Evolutionary conservation across 2,888 invertebrate species (phyloP), one percentile per base, ranked within the genome.

Genomic region (Apamea monoglypha): DNA sequence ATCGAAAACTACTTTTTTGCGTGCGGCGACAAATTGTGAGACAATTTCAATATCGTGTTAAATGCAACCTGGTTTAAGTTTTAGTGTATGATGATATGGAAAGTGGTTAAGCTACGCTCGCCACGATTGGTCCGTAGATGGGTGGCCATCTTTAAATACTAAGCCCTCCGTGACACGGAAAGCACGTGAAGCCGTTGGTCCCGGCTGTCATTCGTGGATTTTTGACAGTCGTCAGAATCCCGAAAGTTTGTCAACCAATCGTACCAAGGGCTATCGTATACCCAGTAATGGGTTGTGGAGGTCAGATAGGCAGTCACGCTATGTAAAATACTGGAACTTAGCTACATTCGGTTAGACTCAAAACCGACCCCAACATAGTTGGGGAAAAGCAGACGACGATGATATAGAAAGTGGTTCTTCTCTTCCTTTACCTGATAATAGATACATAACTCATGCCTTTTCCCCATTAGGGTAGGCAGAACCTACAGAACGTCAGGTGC

Each of bases 1-100:
- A 66, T 2, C 18, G 56, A 47, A 40, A n/a, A n/a, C 5, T 21
- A 61, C 50, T 82, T 85, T 40, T 87, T 84, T 87, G 63, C 72
- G 63, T 68, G 63, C 25, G 10, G 64, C 50, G 53, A 50, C 47
- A 74, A 77, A 77, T 64, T 76, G 66, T 73, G 32, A 72, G 67
- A 71, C 73, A 59, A 74, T 81, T 84, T 81, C 25, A 61, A 72
- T 59, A 83, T 70, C 29, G 67, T 40, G 32, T 59, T n/a, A 59
- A 59, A 59, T 59, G n/a, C 25, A 56, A 56, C 10, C 12, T 25
- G n/a, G 4, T 56, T 56, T 8, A 21, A 25, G 25, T 56, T 56
- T 56, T 56, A 10, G 10, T 56, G 53, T 21, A 56, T 56, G 56
- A 56, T 25, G 56, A 1, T 56, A 56, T n/a, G 25, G 56, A 56